Conservation (phyloP, 2,113 vertebrate genomes). For the Eudyptes chrysolophus region DNA sequence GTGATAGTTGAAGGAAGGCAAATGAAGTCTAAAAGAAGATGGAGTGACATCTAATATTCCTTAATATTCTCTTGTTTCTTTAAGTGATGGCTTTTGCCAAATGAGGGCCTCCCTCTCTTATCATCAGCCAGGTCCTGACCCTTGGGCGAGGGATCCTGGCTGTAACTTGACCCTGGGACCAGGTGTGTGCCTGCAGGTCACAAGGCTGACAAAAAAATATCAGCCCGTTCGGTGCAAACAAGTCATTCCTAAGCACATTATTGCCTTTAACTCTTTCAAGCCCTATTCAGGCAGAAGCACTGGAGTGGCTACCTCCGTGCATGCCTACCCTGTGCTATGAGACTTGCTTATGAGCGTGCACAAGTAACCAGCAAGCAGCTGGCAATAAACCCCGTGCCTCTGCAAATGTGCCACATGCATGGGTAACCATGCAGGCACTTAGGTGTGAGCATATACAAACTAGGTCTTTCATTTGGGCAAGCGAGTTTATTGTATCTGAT, state of each 20-base stretch:
- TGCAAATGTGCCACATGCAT: rapidly evolving
- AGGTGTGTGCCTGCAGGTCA: conserved; percentile 97
- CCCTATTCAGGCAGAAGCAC: not conserved
- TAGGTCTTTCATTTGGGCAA: not conserved
- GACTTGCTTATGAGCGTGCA: not conserved
- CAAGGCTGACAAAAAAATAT: conserved; percentile 76
- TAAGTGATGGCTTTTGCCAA: conserved; percentile 70
- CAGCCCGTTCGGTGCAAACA: conserved; percentile 65
- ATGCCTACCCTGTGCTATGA: rapidly evolving
- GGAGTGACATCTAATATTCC: conserved; percentile 73
- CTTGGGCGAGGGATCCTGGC: conserved; percentile 75
- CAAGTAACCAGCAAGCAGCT: not conserved
- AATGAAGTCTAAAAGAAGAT: conserved; percentile 65
- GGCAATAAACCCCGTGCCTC: not conserved
- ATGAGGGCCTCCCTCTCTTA: conserved; percentile 79
- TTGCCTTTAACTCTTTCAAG: conserved; percentile 82
- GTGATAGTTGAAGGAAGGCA: conserved; percentile 72
- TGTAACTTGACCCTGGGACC: conserved; percentile 92
- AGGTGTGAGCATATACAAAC: not conserved
- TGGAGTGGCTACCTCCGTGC: rapidly evolving
- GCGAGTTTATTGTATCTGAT: not conserved
- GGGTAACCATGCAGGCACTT: not conserved
- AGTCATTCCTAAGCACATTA: conserved; percentile 73
- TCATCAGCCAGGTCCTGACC: conserved; percentile 90
- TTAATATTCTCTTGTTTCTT: conserved; percentile 72